A percentile compares a stretch with the other conserved stretches of the same genome.
Conservation (phyloP, 2,888 invertebrate species). For the Cerastis leucographa region DNA sequence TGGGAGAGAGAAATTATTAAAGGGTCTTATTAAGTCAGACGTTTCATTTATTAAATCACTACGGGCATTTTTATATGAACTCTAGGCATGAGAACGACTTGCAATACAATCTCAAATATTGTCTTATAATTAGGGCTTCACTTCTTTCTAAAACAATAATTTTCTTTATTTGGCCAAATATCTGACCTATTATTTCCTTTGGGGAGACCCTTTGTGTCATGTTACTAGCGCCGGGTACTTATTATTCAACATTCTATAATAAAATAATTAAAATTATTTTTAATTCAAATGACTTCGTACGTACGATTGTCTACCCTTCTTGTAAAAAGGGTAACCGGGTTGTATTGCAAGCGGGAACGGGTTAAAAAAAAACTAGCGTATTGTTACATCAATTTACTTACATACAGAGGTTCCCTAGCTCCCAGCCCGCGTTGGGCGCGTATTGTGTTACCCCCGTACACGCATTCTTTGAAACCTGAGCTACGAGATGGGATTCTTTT, state of each 20-base stretch:
- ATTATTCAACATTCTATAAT: no score
- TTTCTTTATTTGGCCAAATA: no score
- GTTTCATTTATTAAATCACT: background rate
- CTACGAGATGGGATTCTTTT: conserved; percentile 86
- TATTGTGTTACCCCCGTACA: conserved; percentile 87
- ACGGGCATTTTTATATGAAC: no score
- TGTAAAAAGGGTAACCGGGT: conserved; percentile 47
- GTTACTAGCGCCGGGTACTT: no score
- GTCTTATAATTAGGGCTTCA: no score
- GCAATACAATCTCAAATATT: no score
- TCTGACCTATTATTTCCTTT: no score
- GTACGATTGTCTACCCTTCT: conserved; percentile 14
- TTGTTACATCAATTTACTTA: conserved; percentile 71
- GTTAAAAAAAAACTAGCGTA: conserved; percentile 65
- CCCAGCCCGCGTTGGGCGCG: conserved; percentile 78
- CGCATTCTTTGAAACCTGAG: conserved; percentile 87
- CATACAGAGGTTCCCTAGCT: conserved; percentile 62
- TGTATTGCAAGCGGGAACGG: conserved; percentile 45
- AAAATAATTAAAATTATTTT: background rate
- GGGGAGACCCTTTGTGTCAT: no score
- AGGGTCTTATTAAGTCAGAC: background rate
- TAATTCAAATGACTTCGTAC: background rate
- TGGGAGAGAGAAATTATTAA: background rate
- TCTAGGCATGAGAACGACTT: no score
- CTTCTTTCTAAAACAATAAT: no score